Conservation (phyloP, 2,113 vertebrate genomes). For the Pachycephala philippinensis region DNA sequence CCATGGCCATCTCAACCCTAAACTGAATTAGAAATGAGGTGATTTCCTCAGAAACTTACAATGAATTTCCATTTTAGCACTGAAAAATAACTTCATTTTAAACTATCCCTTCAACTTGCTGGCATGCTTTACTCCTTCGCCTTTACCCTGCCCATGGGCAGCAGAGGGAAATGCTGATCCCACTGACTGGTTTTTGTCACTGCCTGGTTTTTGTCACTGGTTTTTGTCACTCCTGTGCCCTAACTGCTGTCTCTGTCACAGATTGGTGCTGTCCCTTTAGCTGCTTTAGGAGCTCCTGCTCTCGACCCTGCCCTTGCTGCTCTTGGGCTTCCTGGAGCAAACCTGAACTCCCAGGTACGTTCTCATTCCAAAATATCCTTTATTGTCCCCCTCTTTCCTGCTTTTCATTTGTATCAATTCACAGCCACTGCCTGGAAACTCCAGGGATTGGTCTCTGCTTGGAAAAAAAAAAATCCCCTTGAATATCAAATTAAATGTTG, state of each 20-base stretch:
- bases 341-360: constrained; percentile 91
- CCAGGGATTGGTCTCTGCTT: not conserved
- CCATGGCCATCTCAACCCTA: not conserved
- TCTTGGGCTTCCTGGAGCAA: constrained; percentile 89
- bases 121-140: not conserved
- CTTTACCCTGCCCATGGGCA: not conserved
- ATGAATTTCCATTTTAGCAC: not conserved
- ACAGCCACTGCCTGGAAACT: not conserved
- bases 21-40: fast-evolving
- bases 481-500: not conserved
- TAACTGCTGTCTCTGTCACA: constrained; percentile 42
- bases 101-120: not conserved
- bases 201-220: too few species aligned
- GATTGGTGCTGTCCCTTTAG: constrained; percentile 91
- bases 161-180: not conserved
- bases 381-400: not conserved
- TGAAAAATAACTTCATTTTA: not conserved
- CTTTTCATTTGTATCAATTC: not conserved
- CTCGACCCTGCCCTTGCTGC: constrained; percentile 93
- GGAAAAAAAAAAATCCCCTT: not conserved
- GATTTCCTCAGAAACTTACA: fast-evolving
- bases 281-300: constrained; percentile 88
- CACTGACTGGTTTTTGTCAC: fast-evolving
- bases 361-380: not conserved
- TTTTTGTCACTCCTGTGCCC: not conserved